Base-by-base conservation (phyloP, 2,888 invertebrate species). In the Chesias legatella region DNA sequence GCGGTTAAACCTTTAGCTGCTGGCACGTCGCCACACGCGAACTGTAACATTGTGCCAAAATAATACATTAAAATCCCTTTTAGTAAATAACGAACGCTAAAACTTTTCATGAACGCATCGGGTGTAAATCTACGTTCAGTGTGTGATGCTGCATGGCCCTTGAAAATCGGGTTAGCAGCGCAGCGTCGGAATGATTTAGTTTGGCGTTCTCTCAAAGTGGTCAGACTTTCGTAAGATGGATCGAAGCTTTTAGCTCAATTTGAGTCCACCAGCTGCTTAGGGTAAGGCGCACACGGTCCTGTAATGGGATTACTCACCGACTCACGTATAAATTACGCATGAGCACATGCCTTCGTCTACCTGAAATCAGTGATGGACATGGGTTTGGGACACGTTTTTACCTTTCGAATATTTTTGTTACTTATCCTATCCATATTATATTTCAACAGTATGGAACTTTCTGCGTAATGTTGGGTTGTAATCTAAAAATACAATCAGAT, bases 201-300 rank as follows among this genome's bases (percentile, higher is more conserved):
- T 75, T 72, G 68, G 69, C 58, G 73, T 70, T 75, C 76, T 73
- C 73, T 75, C 71, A 72, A 75, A 79, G 75, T 80, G 74, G 73
- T 78, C 78, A 63, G 75, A 78, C 74, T 78, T 76, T 67, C 60
- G 60, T 68, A 78, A 82, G 80, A 83, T 79, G 78, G 79, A 81
- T 81, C 73, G 79, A 78, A 70, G 81, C 82, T 83, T 83, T 84
- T 82, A 83, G 77, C 70, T 75, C 78, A 75, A 79, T 79, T 77
- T 75, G 69, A 71, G 68, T 71, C 61, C 64, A 62, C 50, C 73
- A 75, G 77, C 72, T 78, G 73, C 67, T 72, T 71, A 73, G 69
- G 63, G 64, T 66, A 59, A 71, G 73, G 66, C 71, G 70, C 72
- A 60, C 56, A 36, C 55, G 51, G 56, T 48, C 55, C 48, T 60